Conservation (phyloP, 2,113 vertebrate genomes). For the Amphilophus citrinellus region DNA sequence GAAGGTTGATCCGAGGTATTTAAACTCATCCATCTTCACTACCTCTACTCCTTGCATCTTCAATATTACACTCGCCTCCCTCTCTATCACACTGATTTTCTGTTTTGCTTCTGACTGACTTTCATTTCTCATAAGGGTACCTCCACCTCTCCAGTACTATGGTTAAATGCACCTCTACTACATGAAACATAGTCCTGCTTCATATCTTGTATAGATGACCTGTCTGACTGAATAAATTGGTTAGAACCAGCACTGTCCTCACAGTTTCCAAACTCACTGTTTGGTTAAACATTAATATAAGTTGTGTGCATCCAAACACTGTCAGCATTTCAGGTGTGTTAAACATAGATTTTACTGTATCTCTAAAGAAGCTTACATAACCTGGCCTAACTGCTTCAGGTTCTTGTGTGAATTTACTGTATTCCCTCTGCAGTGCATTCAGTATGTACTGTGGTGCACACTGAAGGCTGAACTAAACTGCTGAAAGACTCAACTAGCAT, state of each 20-base stretch:
- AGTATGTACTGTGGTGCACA: not conserved
- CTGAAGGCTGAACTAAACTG: not conserved
- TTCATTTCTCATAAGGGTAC: fast-evolving
- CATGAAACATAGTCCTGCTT: not conserved
- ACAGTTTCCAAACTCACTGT: not conserved
- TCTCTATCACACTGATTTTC: not conserved
- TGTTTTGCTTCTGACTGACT: fast-evolving
- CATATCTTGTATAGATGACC: not conserved
- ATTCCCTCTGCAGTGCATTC: not conserved
- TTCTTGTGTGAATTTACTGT: not conserved
- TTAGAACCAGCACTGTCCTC: not conserved
- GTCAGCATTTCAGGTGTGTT: not conserved
- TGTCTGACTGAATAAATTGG: not conserved
- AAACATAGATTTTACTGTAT: not conserved
- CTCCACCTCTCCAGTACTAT: not conserved
- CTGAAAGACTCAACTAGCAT: not conserved
- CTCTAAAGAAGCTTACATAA: not conserved
- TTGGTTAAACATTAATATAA: not conserved
- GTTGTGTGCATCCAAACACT: not conserved
- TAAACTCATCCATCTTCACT: not conserved
- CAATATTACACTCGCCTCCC: fast-evolving
- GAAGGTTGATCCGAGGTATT: not conserved
- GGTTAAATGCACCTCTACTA: not conserved
- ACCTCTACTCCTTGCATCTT: not conserved
- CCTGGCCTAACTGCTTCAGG: not conserved